Evolutionary conservation across 2,888 invertebrate species (phyloP), one percentile per base, ranked within the genome.

Genomic region (Colostygia pectinataria): DNA sequence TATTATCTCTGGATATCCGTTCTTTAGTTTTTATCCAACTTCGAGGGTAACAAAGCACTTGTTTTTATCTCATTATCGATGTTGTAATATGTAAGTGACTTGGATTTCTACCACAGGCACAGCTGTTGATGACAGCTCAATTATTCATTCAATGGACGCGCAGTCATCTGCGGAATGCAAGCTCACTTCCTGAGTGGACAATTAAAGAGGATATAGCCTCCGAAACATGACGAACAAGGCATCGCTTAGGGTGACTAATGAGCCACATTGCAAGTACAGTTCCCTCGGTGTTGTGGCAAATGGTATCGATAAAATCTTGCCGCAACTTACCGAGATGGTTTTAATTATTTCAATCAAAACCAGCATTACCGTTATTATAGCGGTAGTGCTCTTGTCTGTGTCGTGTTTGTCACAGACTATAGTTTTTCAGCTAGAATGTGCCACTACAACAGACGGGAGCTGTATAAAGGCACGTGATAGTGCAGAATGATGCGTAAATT

Each of bases 131-230:
- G 65, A 69, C 55, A 63, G 52, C 57, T 68, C 67, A 75, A 71
- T 76, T 72, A 75, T 65, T 66, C 57, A 69, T 77, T 79, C 78
- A 63, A 68, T 69, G 68, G 64, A 67, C 71, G 71, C 65, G 63
- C 74, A 73, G 71, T 69, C 78, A 80, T 78, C 75, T 78, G 74
- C 59, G 78, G 80, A 80, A 81, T 82, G 84, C 77, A 74, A 67
- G 77, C 73, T 79, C 77, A 82, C 78, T 85, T 87, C 87, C 87
- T 83, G 83, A 71, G 74, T 74, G 68, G 71, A 81, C 83, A 83
- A 85, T 85, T 83, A 80, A 74, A 72, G 69, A 70, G 73, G 73
- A 77, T 78, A 39, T 39, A 40, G 81, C 77, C 71, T 63, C 59
- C 61, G 60, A 66, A 70, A 71, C 71, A 71, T 65, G 66, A 68